Evolutionary conservation across 2,888 invertebrate species (phyloP).

Genomic region (Scaptomyza polygonia): DNA sequence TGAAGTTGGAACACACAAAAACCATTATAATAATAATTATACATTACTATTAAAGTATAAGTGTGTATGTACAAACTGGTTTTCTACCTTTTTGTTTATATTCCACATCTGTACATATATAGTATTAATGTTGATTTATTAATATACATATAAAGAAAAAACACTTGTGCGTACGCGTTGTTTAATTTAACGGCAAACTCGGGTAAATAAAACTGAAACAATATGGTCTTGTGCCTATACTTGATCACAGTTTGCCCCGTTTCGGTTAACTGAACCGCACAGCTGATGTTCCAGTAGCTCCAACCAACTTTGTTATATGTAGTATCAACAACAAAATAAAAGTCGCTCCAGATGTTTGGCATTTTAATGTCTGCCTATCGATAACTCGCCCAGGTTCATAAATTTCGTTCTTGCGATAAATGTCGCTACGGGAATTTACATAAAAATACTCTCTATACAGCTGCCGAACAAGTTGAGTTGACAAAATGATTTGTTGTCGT

Average conservation of each 20-base stretch:
- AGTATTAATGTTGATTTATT: no score
- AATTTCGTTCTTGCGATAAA: conserved; percentile 69
- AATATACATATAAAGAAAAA: conserved; percentile 69
- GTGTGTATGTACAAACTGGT: conserved; percentile 47
- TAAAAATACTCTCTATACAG: conserved; percentile 64
- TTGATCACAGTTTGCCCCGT: conserved; percentile 18
- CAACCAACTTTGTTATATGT: no score
- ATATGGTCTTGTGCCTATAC: conserved; percentile 42
- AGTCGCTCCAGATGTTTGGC: neutral
- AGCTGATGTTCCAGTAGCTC: conserved; percentile 16
- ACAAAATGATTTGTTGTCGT: conserved; percentile 69
- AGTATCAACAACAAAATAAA: no score
- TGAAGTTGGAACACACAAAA: no score
- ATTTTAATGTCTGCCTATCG: neutral
- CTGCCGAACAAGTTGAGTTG: conserved; percentile 58
- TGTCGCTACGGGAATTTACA: conserved; percentile 75
- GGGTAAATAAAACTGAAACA: conserved; percentile 73
- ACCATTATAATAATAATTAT: no score
- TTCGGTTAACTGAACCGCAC: conserved; percentile 21
- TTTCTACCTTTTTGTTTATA: conserved; percentile 36
- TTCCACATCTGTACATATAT: conserved; percentile 58
- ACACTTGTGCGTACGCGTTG: conserved; percentile 72
- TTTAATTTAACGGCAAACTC: conserved; percentile 70
- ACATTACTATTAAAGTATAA: no score
- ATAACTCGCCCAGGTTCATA: conserved; percentile 58